Percentiles rank a stretch among this genome's conserved stretches.
These are phyloP conservation scores for Agonopterix subpropinquella DNA, from an alignment of 2,888 invertebrate genomes.

Conservation along the genomic window DNA sequence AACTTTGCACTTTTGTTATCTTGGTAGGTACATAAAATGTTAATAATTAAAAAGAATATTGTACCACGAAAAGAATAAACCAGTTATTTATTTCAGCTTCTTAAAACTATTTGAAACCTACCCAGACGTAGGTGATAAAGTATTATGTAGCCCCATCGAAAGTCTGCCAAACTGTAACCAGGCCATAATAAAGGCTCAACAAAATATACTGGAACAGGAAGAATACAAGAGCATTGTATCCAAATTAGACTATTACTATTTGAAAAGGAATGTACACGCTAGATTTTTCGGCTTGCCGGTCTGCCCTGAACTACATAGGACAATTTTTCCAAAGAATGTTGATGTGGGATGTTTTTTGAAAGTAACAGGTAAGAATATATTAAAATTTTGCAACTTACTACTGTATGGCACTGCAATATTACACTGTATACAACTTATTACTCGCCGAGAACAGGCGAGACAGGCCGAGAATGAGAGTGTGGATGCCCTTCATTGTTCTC, in stretches of 20 bases:
- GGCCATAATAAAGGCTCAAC: conserved; percentile 77
- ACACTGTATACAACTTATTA: too few relatives aligned
- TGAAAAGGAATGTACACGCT: conserved; percentile 81
- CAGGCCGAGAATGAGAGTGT: too few relatives aligned
- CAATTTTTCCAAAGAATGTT: conserved; percentile 80
- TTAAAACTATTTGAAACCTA: conserved; percentile 81
- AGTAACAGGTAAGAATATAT: conserved; percentile 74
- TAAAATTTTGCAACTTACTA: too few relatives aligned
- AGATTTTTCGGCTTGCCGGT: conserved; percentile 80
- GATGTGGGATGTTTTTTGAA: conserved; percentile 84
- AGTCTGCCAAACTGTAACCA: conserved; percentile 79
- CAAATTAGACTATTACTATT: conserved; percentile 41
- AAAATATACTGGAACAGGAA: conserved; percentile 61
- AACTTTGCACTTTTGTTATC: too few relatives aligned
- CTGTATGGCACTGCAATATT: too few relatives aligned
- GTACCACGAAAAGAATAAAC: background rate
- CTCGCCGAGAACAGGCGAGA: too few relatives aligned
- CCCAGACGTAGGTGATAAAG: conserved; percentile 79
- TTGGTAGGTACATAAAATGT: too few relatives aligned
- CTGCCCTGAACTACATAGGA: conserved; percentile 80
- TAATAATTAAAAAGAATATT: too few relatives aligned
- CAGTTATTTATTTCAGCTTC: conserved; percentile 71
- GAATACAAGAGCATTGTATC: conserved; percentile 40
- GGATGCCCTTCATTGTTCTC: too few relatives aligned
- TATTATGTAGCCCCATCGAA: conserved; percentile 78